Conservation (phyloP, 2,888 invertebrate genomes). For the Ctena decussata region DNA sequence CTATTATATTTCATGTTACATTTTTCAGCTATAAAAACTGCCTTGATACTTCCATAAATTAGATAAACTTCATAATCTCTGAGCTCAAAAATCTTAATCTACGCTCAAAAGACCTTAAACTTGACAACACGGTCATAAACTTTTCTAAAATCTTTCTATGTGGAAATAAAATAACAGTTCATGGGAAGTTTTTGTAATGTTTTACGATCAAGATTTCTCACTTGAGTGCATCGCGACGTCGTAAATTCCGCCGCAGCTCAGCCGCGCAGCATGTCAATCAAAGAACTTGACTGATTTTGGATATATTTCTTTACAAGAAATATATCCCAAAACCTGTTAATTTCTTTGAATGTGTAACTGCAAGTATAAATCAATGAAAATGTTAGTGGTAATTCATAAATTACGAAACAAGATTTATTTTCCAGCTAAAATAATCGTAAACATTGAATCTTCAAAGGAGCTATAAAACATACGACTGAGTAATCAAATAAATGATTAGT, state of each 20-base stretch:
- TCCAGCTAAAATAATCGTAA: background rate
- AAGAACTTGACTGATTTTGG: background rate
- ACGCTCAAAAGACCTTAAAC: constrained; percentile 29
- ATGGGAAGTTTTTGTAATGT: constrained; percentile 11
- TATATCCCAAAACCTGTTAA: too few relatives aligned
- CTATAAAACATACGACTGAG: background rate
- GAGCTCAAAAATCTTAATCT: background rate
- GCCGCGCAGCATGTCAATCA: constrained; percentile 5
- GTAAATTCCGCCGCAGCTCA: constrained; percentile 25
- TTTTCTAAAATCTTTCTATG: constrained; percentile 26
- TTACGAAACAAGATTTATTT: background rate
- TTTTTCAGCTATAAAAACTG: background rate
- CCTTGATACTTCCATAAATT: background rate
- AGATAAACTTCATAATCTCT: background rate
- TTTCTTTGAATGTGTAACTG: constrained; percentile 6
- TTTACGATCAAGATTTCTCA: constrained; percentile 32
- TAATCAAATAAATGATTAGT: background rate
- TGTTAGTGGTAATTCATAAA: background rate
- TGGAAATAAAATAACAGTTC: constrained; percentile 29
- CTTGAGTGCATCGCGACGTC: constrained; percentile 19
- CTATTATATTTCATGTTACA: background rate
- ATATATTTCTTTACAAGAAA: constrained; percentile 17
- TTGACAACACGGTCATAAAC: constrained; percentile 44
- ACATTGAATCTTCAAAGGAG: background rate
- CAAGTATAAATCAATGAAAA: background rate